These are phyloP conservation scores for Cataglyphis hispanica DNA, from an alignment of 1,140 invertebrate species.

Conservation along the genomic window DNA sequence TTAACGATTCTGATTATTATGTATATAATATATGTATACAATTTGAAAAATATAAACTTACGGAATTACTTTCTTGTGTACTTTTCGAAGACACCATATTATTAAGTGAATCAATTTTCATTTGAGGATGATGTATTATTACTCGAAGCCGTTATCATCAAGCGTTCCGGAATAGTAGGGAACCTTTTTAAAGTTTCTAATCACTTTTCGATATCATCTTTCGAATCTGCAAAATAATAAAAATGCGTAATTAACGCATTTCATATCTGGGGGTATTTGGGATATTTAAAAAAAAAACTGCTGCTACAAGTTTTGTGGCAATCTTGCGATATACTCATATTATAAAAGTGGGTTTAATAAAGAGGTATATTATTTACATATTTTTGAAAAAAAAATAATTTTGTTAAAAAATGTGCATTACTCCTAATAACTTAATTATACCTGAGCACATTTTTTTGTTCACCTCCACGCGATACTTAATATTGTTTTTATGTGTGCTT, in stretches of 20 bases:
- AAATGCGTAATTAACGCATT: not conserved
- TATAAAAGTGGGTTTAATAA: not conserved
- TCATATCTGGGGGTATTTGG: not conserved
- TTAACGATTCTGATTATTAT: constrained; percentile 5
- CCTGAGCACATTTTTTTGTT: not conserved
- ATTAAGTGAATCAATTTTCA: not conserved
- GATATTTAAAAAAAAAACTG: not conserved
- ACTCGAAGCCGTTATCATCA: not conserved
- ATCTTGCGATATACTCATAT: no score
- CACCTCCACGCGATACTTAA: constrained; percentile 1
- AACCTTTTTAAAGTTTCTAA: constrained; percentile 2
- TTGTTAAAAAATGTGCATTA: constrained; percentile 6
- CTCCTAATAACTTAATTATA: constrained; percentile 14
- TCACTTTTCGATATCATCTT: constrained; percentile 7
- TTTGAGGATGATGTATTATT: not conserved
- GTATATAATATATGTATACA: constrained; percentile 20
- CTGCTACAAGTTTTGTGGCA: no score
- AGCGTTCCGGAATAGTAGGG: not conserved
- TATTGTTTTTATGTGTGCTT: constrained; percentile 2
- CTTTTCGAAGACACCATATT: constrained; percentile 4
- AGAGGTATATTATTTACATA: not conserved
- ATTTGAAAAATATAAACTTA: constrained; percentile 16
- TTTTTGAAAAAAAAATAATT: constrained; percentile 9
- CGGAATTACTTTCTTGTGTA: constrained; percentile 7
- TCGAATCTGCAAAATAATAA: constrained; percentile 17